A percentile compares a stretch with the other conserved stretches of the same genome.
Evolutionary conservation across 2,797 vertebrate genomes (phyloP).

Genomic region (Sternotherus odoratus): DNA sequence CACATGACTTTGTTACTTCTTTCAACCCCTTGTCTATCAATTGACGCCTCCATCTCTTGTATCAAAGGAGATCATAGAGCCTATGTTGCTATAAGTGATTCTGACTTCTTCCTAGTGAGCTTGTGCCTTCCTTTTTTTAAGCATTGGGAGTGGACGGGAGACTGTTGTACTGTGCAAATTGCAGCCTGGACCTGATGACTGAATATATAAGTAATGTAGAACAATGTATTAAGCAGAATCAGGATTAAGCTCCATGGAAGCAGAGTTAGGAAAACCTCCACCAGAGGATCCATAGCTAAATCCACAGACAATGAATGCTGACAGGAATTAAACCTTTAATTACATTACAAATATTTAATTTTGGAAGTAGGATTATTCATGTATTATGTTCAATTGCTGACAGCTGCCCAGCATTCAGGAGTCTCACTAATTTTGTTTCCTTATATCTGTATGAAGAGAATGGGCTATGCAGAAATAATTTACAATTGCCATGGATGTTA

Average conservation of each 20-base stretch:
- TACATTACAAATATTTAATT: not conserved
- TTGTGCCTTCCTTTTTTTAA: not conserved
- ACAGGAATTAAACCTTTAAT: not conserved
- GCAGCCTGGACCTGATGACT: not conserved
- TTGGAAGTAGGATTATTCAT: not conserved
- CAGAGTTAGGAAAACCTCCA: not conserved
- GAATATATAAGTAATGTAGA: not conserved
- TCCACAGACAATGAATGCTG: not conserved
- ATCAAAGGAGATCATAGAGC: not conserved
- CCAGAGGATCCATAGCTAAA: not conserved
- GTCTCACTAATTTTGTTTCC: not conserved
- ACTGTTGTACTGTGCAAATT: not conserved
- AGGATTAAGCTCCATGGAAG: not conserved
- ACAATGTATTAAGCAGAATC: not conserved
- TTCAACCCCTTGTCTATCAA: not conserved
- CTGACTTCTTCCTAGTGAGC: not conserved
- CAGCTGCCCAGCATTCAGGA: not conserved
- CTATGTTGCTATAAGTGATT: not conserved
- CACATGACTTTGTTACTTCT: too few relatives aligned
- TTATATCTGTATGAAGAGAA: not conserved
- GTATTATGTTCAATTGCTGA: not conserved
- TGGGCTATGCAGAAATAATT: not conserved
- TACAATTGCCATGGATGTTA: not conserved
- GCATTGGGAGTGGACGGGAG: too few relatives aligned
- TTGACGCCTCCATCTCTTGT: not conserved